phyloP scores from a whole-genome alignment of 2,888 invertebrate genomes.

The Chirona hameri region DNA sequence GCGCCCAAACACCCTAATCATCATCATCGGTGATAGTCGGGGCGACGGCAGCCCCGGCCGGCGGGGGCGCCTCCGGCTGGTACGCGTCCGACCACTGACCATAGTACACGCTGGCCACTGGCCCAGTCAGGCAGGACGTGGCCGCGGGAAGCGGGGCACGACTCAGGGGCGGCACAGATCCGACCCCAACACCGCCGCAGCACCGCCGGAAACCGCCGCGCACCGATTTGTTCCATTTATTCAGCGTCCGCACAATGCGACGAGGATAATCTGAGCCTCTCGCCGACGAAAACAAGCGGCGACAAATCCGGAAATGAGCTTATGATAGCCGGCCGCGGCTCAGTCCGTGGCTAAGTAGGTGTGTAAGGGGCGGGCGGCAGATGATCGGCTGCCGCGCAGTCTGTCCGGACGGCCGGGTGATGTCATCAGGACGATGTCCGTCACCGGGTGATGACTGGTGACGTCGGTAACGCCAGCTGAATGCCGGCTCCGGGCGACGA shows the following conservation, averaged over 20 bases:
- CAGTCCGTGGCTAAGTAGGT: background rate
- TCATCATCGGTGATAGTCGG: too few species aligned
- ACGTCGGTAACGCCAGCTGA: too few species aligned
- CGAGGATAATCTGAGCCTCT: slow-evolving; percentile 1
- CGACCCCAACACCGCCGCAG: background rate
- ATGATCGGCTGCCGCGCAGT: background rate
- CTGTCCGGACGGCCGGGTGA: background rate
- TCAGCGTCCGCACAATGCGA: background rate
- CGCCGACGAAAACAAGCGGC: slow-evolving; percentile 13
- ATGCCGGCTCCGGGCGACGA: too few species aligned
- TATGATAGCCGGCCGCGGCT: background rate
- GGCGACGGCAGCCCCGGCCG: too few species aligned
- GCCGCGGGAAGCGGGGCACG: background rate
- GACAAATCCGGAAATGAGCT: slow-evolving; percentile 14
- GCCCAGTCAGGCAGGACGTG: background rate
- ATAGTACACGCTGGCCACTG: background rate
- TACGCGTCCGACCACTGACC: background rate
- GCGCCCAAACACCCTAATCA: too few species aligned
- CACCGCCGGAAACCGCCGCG: background rate
- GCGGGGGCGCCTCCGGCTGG: background rate
- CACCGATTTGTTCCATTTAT: background rate
- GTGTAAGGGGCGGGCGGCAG: background rate
- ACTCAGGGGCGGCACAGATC: background rate
- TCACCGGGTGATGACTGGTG: too few species aligned
- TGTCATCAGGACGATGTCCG: background rate